These are phyloP conservation scores for Apostichopus parvimensis DNA, from an alignment of 35 echinoderm and acorn worm species.

Conservation along the genomic window DNA sequence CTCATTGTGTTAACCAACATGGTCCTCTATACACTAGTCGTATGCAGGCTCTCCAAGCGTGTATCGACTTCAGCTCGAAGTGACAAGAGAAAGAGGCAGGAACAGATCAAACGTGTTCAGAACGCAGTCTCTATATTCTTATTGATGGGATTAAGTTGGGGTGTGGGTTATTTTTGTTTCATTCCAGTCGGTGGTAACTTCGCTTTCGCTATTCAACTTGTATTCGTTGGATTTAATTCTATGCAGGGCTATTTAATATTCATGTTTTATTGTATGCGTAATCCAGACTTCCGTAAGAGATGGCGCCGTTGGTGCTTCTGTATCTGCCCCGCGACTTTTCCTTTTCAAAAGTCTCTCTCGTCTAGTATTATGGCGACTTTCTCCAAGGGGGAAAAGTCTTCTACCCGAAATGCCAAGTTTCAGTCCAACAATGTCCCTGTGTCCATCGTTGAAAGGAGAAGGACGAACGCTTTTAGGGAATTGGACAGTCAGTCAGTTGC, in stretches of 20 bases:
- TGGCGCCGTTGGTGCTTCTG: conserved; percentile 51
- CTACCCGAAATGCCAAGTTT: background rate
- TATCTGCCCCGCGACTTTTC: conserved; percentile 2
- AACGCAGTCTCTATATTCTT: conserved; percentile 45
- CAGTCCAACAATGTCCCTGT: background rate
- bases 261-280: conserved; percentile 56
- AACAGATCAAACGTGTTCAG: conserved; percentile 26
- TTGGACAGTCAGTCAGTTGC: no score
- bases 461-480: background rate
- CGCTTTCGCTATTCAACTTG: conserved; percentile 23
- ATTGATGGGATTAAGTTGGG: conserved; percentile 51
- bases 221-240: conserved; percentile 40
- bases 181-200: conserved; percentile 10
- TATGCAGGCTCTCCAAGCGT: conserved; percentile 8
- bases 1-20: conserved; percentile 13
- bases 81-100: background rate
- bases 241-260: conserved; percentile 56
- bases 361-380: background rate
- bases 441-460: background rate
- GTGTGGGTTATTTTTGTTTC: conserved; percentile 38
- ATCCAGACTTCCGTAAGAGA: conserved; percentile 36
- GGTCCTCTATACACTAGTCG: conserved; percentile 4
- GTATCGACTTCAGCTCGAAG: background rate
- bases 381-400: background rate
- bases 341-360: background rate